Evolutionary conservation across 2,113 vertebrate species (phyloP).

Genomic region (Myotis lucifugus): DNA sequence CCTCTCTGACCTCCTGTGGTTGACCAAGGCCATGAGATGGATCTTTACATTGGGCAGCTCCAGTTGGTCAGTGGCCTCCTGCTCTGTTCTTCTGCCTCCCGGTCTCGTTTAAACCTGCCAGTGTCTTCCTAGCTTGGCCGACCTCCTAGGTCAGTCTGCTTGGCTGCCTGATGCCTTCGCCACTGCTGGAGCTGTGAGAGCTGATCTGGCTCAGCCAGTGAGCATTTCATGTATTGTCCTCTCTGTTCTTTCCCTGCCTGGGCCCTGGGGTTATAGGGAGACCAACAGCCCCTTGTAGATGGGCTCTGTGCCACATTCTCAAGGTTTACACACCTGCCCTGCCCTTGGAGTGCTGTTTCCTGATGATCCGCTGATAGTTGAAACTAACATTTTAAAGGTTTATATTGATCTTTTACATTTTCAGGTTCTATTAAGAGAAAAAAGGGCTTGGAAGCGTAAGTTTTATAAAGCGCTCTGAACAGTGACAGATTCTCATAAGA

Average conservation of each 20-base stretch:
- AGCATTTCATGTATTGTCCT: background rate
- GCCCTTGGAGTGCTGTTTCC: background rate
- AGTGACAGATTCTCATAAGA: background rate
- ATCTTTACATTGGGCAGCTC: background rate
- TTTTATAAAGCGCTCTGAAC: constrained; percentile 51
- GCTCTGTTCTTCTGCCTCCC: background rate
- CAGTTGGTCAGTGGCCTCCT: background rate
- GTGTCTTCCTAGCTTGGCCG: background rate
- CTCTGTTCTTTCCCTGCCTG: background rate
- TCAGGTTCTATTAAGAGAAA: constrained; percentile 5
- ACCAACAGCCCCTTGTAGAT: background rate
- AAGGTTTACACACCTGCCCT: background rate
- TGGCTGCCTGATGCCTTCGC: background rate
- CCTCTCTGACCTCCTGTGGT: background rate
- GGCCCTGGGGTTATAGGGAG: background rate
- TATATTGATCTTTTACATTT: background rate
- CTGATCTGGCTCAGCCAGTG: background rate
- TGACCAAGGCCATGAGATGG: background rate
- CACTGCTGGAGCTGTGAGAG: background rate
- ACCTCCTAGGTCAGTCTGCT: background rate
- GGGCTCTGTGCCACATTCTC: background rate
- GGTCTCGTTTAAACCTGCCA: background rate
- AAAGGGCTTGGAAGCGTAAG: background rate
- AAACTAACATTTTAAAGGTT: background rate
- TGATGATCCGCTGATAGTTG: background rate